Evolutionary conservation across 2,113 vertebrate species (phyloP), one percentile per base, ranked within the genome.

Genomic region (Carassius carassius): DNA sequence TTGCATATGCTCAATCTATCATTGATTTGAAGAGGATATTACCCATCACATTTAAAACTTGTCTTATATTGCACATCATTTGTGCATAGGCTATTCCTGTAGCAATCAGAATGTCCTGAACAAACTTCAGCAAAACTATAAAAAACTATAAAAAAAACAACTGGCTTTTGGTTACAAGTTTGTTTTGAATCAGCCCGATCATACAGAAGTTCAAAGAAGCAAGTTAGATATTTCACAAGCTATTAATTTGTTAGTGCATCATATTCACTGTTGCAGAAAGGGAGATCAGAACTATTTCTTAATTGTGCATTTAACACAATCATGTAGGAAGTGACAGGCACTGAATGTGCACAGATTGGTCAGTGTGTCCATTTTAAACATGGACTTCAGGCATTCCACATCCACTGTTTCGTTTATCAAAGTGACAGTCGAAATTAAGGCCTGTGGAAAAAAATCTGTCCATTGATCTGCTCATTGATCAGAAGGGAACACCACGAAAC

Each of bases 401-500:
- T 80, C 14, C 35, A 84, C 65, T 65, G 70, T 67, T 70, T 56
- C 69, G 32, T 74, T 82, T 72, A 65, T 49, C 73, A 85, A 60
- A 60, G 25, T 73, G 69, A 63, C 65, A 84, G 60, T 75, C 74
- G 80, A 81, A 87, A 83, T 87, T 82, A 82, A 73, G 76, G 23
- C 78, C 47, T 83, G 47, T 49, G 51, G 23, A 49, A 69, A 58
- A 29, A 65, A 80, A 76, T 65, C 58, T 37, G 78, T 83, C 83
- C 76, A 89, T 89, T 82, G 85, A 87, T 87, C 86, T 84, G 58
- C 73, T 62, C 86, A 88, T 86, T 84, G 88, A 87, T 84, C 88
- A 85, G 56, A 67, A 56, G 51, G 58, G 65, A 86, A 86, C 47
- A 82, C 32, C 32, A 87, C 76, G 32, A 41, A 65, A 62, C 29